Evolutionary conservation across 1,140 invertebrate species (phyloP), one percentile per base, ranked within the genome.

Genomic region (Ooceraea biroi): DNA sequence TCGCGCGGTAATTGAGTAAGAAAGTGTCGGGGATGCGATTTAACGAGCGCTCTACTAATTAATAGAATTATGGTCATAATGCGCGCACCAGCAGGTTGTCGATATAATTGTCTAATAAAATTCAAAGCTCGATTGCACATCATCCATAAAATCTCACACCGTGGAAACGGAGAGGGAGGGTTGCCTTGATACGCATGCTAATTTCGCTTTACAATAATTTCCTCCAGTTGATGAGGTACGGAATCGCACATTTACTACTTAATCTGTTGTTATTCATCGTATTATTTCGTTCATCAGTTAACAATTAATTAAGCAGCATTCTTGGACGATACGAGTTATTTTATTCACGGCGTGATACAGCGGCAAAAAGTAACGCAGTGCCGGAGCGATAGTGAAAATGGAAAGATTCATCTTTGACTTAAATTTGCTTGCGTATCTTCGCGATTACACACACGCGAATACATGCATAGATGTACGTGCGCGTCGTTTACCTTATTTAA

Each of bases 31-130:
- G 61, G 44, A 76, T 14, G 12, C 27, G 14, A 58, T 19, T 41
- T 73, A 44, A 73, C 69, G 69, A 36, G 17, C 36, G 58, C 7
- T 76, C 58, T 36, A 63, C n/a, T 66, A 66, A 77, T 77, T 77
- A 66, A 22, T 14, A 27, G 25, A 14, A 77, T 74, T 65, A 66
- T 22, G 58, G 36, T 77, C 52, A 52, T 52, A 65, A 36, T 4
- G 19, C 14, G 22, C 60, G 7, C 44, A 44, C 44, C n/a, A 65
- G n/a, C 12, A 25, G 17, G 11, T 55, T 0, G 14, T 65, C 60
- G 58, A 63, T 25, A 17, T 77, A 77, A 77, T 65, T 65, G 11
- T 55, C 48, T 77, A 77, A 66, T 55, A 22, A 66, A 66, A 41
- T 52, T 36, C 50, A 10, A 77, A 66, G 14, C 22, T 52, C 4